Base-by-base conservation (phyloP, 2,113 vertebrate genomes). In the Pyrgilauda ruficollis region DNA sequence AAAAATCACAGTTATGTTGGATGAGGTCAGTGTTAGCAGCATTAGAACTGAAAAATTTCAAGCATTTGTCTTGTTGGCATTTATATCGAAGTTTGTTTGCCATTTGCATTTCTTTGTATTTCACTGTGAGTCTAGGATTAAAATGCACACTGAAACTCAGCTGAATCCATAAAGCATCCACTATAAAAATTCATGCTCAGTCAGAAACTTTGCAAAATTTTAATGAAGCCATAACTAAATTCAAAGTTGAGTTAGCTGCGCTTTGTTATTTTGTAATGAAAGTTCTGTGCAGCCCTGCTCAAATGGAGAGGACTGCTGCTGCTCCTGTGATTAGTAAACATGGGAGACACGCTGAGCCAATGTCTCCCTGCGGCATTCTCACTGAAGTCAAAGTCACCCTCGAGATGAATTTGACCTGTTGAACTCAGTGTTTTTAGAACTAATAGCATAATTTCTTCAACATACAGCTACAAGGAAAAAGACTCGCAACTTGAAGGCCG, bases 141-240 rank as follows among this genome's bases (percentile, higher is more conserved):
- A 95, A 97, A 96, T 78, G 73, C 69, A 87, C 26, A 9, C 56
- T 77, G 83, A 92, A 96, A 84, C 56, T 81, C 77, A 88, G 80
- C 59, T 92, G 93, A 93, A 97, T 95, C 83, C 80, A 96, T 96
- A 94, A 97, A 95, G 56, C 69, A 96, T 86, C 79, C 87, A 80
- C 94, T 84, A 95, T 96, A 94, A 93, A 95, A 96, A 96, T 94
- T 94, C 93, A 94, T 80, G 61, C 84, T 90, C 85, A 84, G 82
- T 92, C 90, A 93, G 90, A 95, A 96, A 96, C 93, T 93, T 97
- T 75, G 61, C 87, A 94, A 96, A 80, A 95, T 86, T 95, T 94
- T 96, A 96, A 95, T 96, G 95, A 96, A 95, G 87, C 85, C 66
- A 68, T 95, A 97, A 96, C 85, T 95, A 96, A 97, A 95, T 92